phyloP scores from a whole-genome alignment of 2,888 invertebrate species.

The Fragum sueziense region DNA sequence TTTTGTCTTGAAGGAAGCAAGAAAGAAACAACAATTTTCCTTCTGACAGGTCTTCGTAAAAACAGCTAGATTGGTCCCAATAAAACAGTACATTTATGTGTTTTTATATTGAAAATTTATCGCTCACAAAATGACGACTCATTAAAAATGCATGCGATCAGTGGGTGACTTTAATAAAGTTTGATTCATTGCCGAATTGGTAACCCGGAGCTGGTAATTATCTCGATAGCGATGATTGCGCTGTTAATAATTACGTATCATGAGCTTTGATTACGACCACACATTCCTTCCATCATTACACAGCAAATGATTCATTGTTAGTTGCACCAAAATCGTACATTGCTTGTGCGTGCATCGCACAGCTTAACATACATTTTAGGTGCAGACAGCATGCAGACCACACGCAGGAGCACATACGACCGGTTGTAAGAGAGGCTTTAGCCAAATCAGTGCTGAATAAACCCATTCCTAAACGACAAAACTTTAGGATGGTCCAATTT shows the following conservation, averaged over 20 bases:
- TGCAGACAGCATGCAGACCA: too few relatives aligned
- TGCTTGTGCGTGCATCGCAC: too few relatives aligned
- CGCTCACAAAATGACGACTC: conserved; percentile 50
- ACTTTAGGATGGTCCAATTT: too few relatives aligned
- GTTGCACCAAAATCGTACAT: too few relatives aligned
- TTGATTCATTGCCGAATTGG: conserved; percentile 47
- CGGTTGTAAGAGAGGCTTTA: too few relatives aligned
- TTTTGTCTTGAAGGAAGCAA: conserved; percentile 4
- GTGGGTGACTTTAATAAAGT: conserved; percentile 55
- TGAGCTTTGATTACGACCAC: conserved; percentile 1
- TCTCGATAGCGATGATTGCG: conserved; percentile 16
- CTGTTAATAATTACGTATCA: conserved; percentile 31
- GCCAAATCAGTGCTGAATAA: too few relatives aligned
- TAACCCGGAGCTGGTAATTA: conserved; percentile 21
- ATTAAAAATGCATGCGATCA: conserved; percentile 58
- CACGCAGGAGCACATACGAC: too few relatives aligned
- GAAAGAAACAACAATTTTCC: conserved; percentile 3
- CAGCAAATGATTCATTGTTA: neutral
- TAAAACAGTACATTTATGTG: conserved; percentile 29
- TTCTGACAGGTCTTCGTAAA: conserved; percentile 21
- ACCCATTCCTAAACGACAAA: too few relatives aligned
- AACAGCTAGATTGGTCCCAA: conserved; percentile 14
- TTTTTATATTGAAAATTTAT: conserved; percentile 59
- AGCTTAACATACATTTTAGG: too few relatives aligned
- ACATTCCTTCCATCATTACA: neutral